phyloP scores from a whole-genome alignment of 2,888 invertebrate genomes.

The Meloe dianella region DNA sequence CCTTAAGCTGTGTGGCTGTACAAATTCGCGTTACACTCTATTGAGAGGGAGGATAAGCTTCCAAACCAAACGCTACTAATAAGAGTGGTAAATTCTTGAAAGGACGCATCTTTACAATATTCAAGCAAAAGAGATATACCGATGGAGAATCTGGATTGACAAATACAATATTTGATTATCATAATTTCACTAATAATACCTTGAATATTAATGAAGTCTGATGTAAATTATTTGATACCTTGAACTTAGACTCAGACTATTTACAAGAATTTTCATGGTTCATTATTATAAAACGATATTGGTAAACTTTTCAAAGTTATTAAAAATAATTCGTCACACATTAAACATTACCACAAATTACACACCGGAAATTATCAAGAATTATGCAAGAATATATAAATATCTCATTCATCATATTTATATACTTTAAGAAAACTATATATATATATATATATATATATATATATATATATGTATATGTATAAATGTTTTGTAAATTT shows the following conservation, averaged over 20 bases:
- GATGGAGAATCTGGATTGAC: not conserved
- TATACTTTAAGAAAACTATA: not conserved
- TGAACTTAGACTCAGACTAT: not conserved
- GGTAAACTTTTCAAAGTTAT: not conserved
- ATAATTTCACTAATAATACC: not conserved
- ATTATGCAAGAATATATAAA: constrained; percentile 6
- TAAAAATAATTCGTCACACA: constrained; percentile 5
- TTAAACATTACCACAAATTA: not conserved
- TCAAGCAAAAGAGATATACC: too few species aligned
- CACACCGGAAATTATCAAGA: not conserved
- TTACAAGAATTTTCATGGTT: not conserved
- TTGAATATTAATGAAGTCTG: not conserved
- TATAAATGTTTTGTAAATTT: not conserved
- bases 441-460: too few species aligned
- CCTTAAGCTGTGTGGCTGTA: too few species aligned
- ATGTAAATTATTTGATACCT: not conserved
- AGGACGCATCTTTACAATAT: too few species aligned
- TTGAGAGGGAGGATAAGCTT: too few species aligned
- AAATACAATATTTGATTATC: not conserved
- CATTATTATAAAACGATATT: not conserved
- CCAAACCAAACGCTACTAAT: too few species aligned
- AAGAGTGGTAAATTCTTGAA: too few species aligned
- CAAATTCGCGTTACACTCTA: too few species aligned
- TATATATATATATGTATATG: too few species aligned
- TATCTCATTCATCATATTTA: not conserved